Evolutionary conservation across 2,797 vertebrate genomes (phyloP).

Genomic region (Galago senegalensis): DNA sequence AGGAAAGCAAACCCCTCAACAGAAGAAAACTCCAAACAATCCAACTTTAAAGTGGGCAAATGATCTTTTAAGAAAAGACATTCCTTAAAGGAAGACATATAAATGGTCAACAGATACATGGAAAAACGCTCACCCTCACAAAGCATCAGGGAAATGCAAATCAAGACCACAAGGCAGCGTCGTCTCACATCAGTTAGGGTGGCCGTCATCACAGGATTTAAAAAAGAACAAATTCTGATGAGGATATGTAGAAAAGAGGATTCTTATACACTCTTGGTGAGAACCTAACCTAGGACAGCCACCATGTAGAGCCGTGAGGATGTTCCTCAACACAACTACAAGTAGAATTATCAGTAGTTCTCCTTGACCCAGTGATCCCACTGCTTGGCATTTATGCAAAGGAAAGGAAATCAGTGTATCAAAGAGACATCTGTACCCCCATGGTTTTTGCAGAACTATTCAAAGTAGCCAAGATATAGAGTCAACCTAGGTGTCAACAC

Average conservation of each 20-base stretch:
- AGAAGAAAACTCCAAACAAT: not conserved
- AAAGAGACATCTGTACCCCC: not conserved
- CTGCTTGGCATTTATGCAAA: not conserved
- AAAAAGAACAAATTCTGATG: not conserved
- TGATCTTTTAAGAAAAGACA: not conserved
- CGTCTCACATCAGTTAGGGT: not conserved
- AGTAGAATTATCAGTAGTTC: not conserved
- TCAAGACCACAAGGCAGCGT: not conserved
- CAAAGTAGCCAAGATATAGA: not conserved
- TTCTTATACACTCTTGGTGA: not conserved
- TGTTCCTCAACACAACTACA: not conserved
- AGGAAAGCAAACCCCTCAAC: not conserved
- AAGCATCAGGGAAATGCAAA: not conserved
- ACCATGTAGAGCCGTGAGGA: not conserved
- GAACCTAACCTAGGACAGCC: not conserved
- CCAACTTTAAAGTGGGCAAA: not conserved
- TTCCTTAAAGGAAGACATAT: not conserved
- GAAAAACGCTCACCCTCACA: not conserved
- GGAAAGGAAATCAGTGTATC: not conserved
- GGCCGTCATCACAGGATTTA: not conserved
- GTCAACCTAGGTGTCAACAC: not conserved
- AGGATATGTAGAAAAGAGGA: not conserved
- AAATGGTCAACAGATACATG: not conserved
- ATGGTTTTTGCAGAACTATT: not conserved
- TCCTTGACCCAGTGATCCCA: not conserved